A percentile compares a stretch with the other conserved stretches of the same genome.
Evolutionary conservation across 2,888 invertebrate species (phyloP).

Genomic region (Sthenelais limicola): DNA sequence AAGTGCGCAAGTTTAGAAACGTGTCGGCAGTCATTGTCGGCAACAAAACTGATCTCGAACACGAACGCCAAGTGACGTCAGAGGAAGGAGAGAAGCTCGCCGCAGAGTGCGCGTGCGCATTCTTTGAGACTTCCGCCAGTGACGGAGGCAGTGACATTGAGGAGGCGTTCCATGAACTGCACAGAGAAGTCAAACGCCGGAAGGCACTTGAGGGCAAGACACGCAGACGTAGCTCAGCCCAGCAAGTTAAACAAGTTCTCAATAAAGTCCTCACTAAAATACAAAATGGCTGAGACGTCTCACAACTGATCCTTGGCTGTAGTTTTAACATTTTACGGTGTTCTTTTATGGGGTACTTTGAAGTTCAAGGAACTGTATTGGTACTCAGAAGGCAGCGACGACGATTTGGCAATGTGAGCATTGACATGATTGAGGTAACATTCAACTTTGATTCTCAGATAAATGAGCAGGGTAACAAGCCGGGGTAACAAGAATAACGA

Average conservation of each 20-base stretch:
- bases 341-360: too few relatives aligned
- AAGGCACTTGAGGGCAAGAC: conserved; percentile 63
- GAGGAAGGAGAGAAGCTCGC: conserved; percentile 66
- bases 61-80: conserved; percentile 59
- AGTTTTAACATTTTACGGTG: too few relatives aligned
- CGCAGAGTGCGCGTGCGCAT: conserved; percentile 66
- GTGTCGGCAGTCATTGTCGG: conserved; percentile 67
- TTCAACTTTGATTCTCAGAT: too few relatives aligned
- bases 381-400: too few relatives aligned
- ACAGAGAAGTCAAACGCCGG: conserved; percentile 66
- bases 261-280: conserved; percentile 41
- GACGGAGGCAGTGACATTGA: conserved; percentile 68
- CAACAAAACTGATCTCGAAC: conserved; percentile 64
- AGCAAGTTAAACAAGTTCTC: conserved; percentile 42
- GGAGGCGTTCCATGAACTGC: conserved; percentile 69
- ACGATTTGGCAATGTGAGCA: too few relatives aligned
- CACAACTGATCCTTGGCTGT: too few relatives aligned
- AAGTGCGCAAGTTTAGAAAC: conserved; percentile 60
- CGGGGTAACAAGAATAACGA: too few relatives aligned
- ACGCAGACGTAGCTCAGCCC: conserved; percentile 64
- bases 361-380: too few relatives aligned
- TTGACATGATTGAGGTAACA: too few relatives aligned
- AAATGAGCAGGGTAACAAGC: too few relatives aligned
- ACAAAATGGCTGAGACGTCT: conserved; percentile 41
- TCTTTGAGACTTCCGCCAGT: conserved; percentile 69